These are phyloP conservation scores for Lampris megalopsis DNA, from an alignment of 2,113 vertebrate species.

Conservation along the genomic window DNA sequence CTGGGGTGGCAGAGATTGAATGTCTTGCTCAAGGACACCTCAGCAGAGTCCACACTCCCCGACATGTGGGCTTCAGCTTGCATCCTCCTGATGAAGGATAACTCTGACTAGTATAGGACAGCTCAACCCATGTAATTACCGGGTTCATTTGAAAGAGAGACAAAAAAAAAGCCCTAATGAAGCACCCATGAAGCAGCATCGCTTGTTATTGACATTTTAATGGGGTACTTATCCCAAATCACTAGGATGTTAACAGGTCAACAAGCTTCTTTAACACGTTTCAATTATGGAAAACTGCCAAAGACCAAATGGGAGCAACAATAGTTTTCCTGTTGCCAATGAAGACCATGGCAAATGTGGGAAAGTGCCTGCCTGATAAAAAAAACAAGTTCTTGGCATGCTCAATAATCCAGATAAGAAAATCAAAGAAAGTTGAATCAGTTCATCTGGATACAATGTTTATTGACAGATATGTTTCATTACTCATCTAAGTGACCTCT, in stretches of 20 bases:
- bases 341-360: conserved; percentile 13
- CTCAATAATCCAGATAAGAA: too few species aligned
- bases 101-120: neutral
- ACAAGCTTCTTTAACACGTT: conserved; percentile 44
- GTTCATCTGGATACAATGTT: too few species aligned
- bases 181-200: neutral
- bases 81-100: too few species aligned
- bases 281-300: conserved; percentile 48
- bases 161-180: conserved; percentile 6
- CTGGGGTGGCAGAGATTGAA: too few species aligned
- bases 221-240: conserved; percentile 55
- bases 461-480: too few species aligned
- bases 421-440: too few species aligned
- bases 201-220: conserved; percentile 58
- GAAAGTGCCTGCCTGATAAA: conserved; percentile 23
- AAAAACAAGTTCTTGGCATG: neutral
- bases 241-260: conserved; percentile 40
- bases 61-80: too few species aligned
- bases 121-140: neutral
- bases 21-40: too few species aligned
- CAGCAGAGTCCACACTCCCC: too few species aligned
- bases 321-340: conserved; percentile 24
- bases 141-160: neutral
- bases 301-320: conserved; percentile 11
- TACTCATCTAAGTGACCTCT: too few species aligned